Base-by-base conservation (phyloP, 2,888 invertebrate species). In the Alcis repandata region DNA sequence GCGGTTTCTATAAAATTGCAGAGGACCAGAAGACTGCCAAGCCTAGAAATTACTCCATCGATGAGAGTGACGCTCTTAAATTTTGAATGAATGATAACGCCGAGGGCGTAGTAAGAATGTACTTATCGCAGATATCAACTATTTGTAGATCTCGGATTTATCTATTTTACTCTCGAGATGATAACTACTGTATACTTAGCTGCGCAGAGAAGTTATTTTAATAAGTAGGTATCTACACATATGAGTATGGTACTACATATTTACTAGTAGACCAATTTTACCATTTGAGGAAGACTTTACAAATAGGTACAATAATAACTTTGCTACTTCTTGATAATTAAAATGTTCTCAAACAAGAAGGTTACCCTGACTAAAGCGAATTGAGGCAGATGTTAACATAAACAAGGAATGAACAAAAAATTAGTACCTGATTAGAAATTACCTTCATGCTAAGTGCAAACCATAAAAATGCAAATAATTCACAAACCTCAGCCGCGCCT, bases 401-500 rank as follows among this genome's bases (percentile, higher is more conserved):
- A 20, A 2, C 1, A 49, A 49, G 8, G 17, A 13, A 38, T 10
- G 19, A 56, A 53, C 41, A 41, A 43, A 40, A n/a, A 40, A 40
- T 7, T 11, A 40, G 10, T 40, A 40, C 15, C 40, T n/a, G n/a
- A 6, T 46, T 11, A 20, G 11, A 22, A 46, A 49, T 32, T 32
- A 49, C 17, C 11, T 9, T 32, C 56, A 56, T 54, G 59, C 65
- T 65, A 54, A 27, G 6, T 27, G 27, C 27, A 27, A 60, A 58
- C 13, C 51, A 52, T 43, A 59, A 45, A 58, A 46, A 38, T 59
- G 46, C 40, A 62, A 32, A 52, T n/a, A 38, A 51, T n/a, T 48
- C 27, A 68, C 68, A 73, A 74, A 69, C 64, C 69, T 69, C 52
- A 64, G 54, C 64, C 57, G 68, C 70, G 63, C 59, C 38, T 68